Base-by-base conservation (phyloP, 2,797 vertebrate genomes). In the Poecilia wingei region DNA sequence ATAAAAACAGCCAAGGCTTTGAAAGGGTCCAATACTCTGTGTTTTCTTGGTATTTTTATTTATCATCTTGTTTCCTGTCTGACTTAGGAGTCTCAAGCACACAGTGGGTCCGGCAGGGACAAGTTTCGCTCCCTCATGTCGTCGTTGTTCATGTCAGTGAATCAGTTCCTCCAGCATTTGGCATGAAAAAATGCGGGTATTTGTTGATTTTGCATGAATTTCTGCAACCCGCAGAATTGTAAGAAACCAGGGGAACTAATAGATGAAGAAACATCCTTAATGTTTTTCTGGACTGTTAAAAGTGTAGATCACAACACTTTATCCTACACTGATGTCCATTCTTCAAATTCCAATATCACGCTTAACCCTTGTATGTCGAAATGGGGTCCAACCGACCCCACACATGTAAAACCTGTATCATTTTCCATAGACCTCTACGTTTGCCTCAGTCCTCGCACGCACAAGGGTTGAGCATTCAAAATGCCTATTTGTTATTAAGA, bases 41-140 rank as follows among this genome's bases (percentile, higher is more conserved):
- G 36, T 22, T 57, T 68, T 6, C 9, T 74, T 57, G 7, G 69
- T 49, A 51, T 76, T 45, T 66, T 18, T 47, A 20, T 75, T 59
- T 76, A 79, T 39, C 68, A 69, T 83, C 70, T 73, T 79, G 72
- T 78, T 87, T 87, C 80, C 81, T 84, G 82, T 72, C 36, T 76
- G 49, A 66, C 51, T 74, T 69, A 72, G 22, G 31, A 68, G 43
- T 47, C 39, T 61, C 33, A 78, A 77, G 73, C 59, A 73, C 70
- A 45, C 53, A 78, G 14, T 53, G 31, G 59, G 33, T 75, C 36
- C 64, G 66, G 77, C 33, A 49, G 33, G 4, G 22, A 76, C 10
- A 51, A 16, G 25, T 33, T 55, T 45, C 3, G 16, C 4, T 25
- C 6, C 68, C 25, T 51, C 45, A 53, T 77, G 47, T 16, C 14